Conservation (phyloP, 1,140 invertebrate species). For the Coelopa frigida region DNA sequence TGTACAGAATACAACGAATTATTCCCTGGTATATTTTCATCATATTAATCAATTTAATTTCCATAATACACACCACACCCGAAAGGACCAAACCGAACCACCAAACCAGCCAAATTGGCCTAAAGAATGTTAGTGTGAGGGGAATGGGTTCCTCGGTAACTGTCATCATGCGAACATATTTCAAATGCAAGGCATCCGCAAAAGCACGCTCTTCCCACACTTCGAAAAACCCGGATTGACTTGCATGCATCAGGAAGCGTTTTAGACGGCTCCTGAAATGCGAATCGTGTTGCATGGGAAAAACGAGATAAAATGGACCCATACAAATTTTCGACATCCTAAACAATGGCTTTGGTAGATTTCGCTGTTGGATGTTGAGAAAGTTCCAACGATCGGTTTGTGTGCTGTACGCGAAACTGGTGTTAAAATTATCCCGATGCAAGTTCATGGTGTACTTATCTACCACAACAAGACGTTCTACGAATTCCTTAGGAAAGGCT, state of each 20-base stretch:
- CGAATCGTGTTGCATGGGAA: slow-evolving; percentile 29
- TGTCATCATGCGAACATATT: slow-evolving; percentile 15
- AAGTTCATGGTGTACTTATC: slow-evolving; percentile 6
- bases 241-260: slow-evolving; percentile 27
- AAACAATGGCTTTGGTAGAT: slow-evolving; percentile 22
- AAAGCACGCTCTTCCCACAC: slow-evolving; percentile 28
- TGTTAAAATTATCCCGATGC: slow-evolving; percentile 26
- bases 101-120: slow-evolving; percentile 25
- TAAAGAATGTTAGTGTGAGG: slow-evolving; percentile 24
- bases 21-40: too few species aligned
- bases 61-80: slow-evolving; percentile 20
- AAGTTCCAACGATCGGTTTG: slow-evolving; percentile 31
- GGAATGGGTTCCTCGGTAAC: slow-evolving; percentile 19
- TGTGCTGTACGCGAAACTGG: slow-evolving; percentile 25
- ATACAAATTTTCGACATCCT: slow-evolving; percentile 27
- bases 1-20: too few species aligned
- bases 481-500: neutral
- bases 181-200: slow-evolving; percentile 25
- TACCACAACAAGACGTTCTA: neutral
- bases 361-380: slow-evolving; percentile 9
- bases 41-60: too few species aligned
- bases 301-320: slow-evolving; percentile 37
- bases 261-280: slow-evolving; percentile 24
- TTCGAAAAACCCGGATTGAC: slow-evolving; percentile 24
- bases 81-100: slow-evolving; percentile 25